Evolutionary conservation across 2,888 invertebrate species (phyloP), one percentile per base, ranked within the genome.

Genomic region (Mellilla xanthometata): DNA sequence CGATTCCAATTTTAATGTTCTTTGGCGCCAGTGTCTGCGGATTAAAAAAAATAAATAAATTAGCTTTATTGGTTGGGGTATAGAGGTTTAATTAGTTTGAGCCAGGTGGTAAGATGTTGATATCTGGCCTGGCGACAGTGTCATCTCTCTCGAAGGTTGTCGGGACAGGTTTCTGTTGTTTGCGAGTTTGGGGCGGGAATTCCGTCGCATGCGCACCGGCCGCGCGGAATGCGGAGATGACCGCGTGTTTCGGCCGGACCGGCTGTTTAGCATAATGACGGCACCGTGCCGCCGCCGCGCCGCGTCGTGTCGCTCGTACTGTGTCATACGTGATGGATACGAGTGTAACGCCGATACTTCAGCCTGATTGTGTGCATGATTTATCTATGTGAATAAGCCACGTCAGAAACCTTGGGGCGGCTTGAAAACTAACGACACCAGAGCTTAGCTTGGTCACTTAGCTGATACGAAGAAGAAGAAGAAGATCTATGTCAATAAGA

Each of bases 201-300:
- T 72, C 80, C 84, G 69, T 67, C 68, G 71, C 60, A 61, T 61
- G 71, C 51, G 56, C 56, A 65, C 67, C 60, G 58, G 65, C 57
- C 68, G 63, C 57, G 60, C 61, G 81, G 88, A 87, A 88, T 88
- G 87, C 87, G 87, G 88, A 87, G 87, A 86, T 81, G 82, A 75
- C 73, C 76, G 72, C 68, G 58, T 60, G 68, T 72, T 79, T 78
- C 65, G 78, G 68, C 69, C 71, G 68, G 62, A 57, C 65, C 66
- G 68, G 60, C 68, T 72, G 52, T 81, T 86, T 85, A 77, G 59
- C 83, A 83, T 85, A 76, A 62, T 57, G 54, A 61, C 68, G 70
- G 72, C 69, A 64, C 60, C 58, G 56, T 66, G 68, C 67, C 70
- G 76, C 59, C 72, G 68, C 59, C 53, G 44, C 12, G 42, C 39